These are phyloP conservation scores for Kuschelorhynchus macadamiae DNA, from an alignment of 2,888 invertebrate species.

Conservation along the genomic window DNA sequence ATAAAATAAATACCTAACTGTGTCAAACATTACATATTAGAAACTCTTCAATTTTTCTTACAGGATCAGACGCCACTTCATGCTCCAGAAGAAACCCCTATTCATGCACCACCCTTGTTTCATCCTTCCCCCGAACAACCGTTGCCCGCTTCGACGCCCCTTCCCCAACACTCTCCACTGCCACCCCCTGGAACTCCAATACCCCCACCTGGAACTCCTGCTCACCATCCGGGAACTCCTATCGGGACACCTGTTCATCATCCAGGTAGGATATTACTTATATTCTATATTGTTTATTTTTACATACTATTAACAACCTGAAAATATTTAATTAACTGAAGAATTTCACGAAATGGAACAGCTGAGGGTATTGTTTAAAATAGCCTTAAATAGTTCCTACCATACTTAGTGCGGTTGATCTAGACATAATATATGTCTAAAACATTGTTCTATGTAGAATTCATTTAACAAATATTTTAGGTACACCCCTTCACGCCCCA, in stretches of 20 bases:
- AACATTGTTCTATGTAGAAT: no score
- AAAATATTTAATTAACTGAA: no score
- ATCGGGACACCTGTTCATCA: slow-evolving; percentile 41
- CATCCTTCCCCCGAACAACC: slow-evolving; percentile 40
- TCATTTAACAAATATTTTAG: no score
- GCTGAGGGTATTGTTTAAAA: no score
- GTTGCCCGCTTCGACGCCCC: slow-evolving; percentile 48
- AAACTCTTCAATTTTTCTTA: no score
- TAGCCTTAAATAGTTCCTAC: no score
- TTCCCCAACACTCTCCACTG: slow-evolving; percentile 53
- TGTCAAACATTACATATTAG: no score
- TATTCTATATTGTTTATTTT: slow-evolving; percentile 4
- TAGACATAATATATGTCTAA: no score
- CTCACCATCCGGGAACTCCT: slow-evolving; percentile 50
- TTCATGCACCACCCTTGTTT: slow-evolving; percentile 50
- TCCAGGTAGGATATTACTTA: slow-evolving; percentile 27
- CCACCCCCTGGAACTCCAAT: slow-evolving; percentile 63
- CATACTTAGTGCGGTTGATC: no score
- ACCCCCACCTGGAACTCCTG: slow-evolving; percentile 52
- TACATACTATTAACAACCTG: no score
- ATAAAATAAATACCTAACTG: no score
- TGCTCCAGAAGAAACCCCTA: slow-evolving; percentile 59
- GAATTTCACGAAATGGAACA: no score
- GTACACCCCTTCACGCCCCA: slow-evolving; percentile 43
- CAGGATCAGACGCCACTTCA: slow-evolving; percentile 63